Evolutionary conservation across 2,888 invertebrate species (phyloP).

Genomic region (Epiblema foenella): DNA sequence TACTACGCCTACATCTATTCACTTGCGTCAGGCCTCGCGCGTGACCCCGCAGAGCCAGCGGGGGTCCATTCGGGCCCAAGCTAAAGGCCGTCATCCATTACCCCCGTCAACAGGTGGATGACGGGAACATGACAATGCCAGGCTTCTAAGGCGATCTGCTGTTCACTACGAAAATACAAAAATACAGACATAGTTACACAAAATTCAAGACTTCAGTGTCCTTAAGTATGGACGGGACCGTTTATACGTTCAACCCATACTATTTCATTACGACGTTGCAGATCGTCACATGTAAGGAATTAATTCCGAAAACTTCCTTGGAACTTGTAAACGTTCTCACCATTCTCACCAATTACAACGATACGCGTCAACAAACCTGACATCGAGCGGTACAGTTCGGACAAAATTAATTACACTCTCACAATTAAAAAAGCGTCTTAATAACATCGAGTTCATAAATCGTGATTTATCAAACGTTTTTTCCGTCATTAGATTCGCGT

Average conservation of each 20-base stretch:
- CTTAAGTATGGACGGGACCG: no score
- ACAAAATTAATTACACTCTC: constrained; percentile 38
- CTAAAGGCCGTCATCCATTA: constrained; percentile 67
- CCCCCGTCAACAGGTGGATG: constrained; percentile 45
- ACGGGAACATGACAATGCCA: constrained; percentile 44
- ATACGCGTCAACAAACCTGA: constrained; percentile 13
- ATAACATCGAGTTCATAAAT: constrained; percentile 52
- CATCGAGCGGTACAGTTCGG: constrained; percentile 27
- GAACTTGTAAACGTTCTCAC: constrained; percentile 18
- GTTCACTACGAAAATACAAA: constrained; percentile 29
- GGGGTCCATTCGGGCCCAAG: constrained; percentile 62
- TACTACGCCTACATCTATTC: constrained; percentile 38
- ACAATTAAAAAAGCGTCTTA: constrained; percentile 40
- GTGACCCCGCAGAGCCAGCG: constrained; percentile 60
- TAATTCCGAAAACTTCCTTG: neutral
- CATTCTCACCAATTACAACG: constrained; percentile 20
- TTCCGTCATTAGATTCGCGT: constrained; percentile 63
- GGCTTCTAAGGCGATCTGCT: constrained; percentile 45
- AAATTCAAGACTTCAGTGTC: no score
- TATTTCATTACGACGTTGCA: neutral
- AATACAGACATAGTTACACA: no score
- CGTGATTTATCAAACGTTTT: constrained; percentile 50
- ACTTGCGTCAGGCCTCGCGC: constrained; percentile 45
- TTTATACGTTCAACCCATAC: neutral
- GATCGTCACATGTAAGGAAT: neutral